A percentile compares a stretch with the other conserved stretches of the same genome.
These are phyloP conservation scores for Heliconius hortense DNA, from an alignment of 2,888 invertebrate genomes.

Conservation along the genomic window DNA sequence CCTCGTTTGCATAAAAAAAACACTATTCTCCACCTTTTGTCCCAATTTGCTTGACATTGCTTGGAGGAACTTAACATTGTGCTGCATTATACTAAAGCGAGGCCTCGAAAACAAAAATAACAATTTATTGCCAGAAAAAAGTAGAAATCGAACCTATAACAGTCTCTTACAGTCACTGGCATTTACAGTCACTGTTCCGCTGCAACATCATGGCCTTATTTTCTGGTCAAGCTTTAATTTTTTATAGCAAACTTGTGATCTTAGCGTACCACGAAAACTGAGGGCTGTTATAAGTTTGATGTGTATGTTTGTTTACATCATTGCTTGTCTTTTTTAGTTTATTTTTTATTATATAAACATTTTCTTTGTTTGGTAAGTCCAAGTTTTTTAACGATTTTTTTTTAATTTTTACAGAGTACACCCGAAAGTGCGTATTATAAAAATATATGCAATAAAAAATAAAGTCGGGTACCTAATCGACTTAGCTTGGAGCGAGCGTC, in stretches of 20 bases:
- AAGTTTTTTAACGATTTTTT: constrained; percentile 12
- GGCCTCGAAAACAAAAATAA: too few species aligned
- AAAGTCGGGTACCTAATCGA: constrained; percentile 72
- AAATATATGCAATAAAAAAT: constrained; percentile 65
- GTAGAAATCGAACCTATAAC: not conserved
- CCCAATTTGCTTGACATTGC: too few species aligned
- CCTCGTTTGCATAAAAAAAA: too few species aligned
- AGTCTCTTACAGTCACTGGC: not conserved
- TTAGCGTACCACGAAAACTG: not conserved
- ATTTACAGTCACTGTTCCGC: not conserved
- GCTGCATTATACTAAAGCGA: too few species aligned
- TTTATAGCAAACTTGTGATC: too few species aligned
- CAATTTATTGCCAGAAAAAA: not conserved
- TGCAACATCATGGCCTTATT: not conserved
- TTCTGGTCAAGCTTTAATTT: too few species aligned
- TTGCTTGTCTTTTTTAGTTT: not conserved
- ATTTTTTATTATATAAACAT: not conserved
- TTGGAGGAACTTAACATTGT: too few species aligned
- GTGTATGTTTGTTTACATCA: not conserved
- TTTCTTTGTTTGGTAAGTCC: not conserved
- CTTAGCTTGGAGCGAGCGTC: constrained; percentile 63
- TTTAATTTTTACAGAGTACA: constrained; percentile 64
- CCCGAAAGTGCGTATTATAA: constrained; percentile 70
- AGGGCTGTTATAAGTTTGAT: not conserved
- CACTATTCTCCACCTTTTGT: too few species aligned